Evolutionary conservation across 2,888 invertebrate species (phyloP).

Genomic region (Tridacna crocea): DNA sequence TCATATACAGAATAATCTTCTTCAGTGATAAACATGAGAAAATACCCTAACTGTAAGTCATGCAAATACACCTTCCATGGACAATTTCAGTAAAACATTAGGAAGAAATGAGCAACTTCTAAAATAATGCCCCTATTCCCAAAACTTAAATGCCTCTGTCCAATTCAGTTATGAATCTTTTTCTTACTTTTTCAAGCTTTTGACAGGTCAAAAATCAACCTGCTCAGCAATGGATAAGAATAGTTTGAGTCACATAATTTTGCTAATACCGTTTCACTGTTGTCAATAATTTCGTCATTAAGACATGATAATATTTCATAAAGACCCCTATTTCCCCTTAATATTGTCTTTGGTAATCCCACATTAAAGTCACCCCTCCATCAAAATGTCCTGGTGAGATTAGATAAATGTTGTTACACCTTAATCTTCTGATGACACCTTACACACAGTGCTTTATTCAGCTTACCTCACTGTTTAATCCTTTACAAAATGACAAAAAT

Average conservation of each 20-base stretch:
- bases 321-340: constrained; percentile 16
- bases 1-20: too few species aligned
- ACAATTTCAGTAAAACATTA: too few species aligned
- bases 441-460: neutral
- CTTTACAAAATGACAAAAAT: too few species aligned
- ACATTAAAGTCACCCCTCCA: constrained; percentile 22
- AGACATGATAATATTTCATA: constrained; percentile 17
- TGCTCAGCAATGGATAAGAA: neutral
- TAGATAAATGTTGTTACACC: constrained; percentile 17
- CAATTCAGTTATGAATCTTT: too few species aligned
- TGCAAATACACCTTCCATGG: too few species aligned
- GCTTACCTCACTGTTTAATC: too few species aligned
- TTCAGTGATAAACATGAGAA: too few species aligned
- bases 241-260: constrained; percentile 18
- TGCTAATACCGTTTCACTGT: constrained; percentile 1
- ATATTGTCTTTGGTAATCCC: constrained; percentile 24
- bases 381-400: constrained; percentile 26
- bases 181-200: too few species aligned
- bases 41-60: too few species aligned
- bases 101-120: too few species aligned
- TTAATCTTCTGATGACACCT: constrained; percentile 13
- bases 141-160: too few species aligned
- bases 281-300: constrained; percentile 22
- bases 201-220: neutral
- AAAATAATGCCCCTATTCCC: too few species aligned